Evolutionary conservation across 2,797 vertebrate species (phyloP).

Genomic region (Tenualosa thibaudeaui): DNA sequence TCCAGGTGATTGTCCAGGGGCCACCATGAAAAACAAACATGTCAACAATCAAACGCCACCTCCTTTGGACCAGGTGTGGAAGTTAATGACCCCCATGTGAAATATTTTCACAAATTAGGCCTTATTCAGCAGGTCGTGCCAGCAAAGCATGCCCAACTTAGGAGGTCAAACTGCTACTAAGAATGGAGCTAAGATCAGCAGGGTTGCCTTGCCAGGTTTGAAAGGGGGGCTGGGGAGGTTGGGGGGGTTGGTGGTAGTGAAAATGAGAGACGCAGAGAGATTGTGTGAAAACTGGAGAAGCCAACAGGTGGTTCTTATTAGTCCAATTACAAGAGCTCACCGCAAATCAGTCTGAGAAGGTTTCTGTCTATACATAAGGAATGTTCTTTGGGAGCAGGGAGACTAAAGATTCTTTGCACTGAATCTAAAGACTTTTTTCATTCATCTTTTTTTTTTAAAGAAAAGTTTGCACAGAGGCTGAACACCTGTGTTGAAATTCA

Average conservation of each 20-base stretch:
- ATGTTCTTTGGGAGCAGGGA: conserved; percentile 30
- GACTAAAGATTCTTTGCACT: conserved; percentile 12
- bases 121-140: conserved; percentile 16
- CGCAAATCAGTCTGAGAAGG: conserved; percentile 56
- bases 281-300: conserved; percentile 50
- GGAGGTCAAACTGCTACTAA: not conserved
- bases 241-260: not conserved
- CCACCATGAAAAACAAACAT: conserved; percentile 11
- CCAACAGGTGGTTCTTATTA: conserved; percentile 69
- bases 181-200: conserved; percentile 21
- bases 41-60: not conserved
- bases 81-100: conserved; percentile 5
- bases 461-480: not conserved
- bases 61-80: not conserved
- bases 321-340: conserved; percentile 61
- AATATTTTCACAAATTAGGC: not conserved
- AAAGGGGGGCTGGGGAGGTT: no score
- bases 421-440: not conserved
- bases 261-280: not conserved
- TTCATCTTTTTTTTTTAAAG: not conserved
- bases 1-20: conserved; percentile 74
- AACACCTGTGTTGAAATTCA: conserved; percentile 14
- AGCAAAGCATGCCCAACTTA: not conserved
- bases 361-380: conserved; percentile 39
- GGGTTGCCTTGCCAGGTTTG: not conserved